Percentiles rank a stretch among this genome's conserved stretches.
phyloP scores from a whole-genome alignment of 2,797 vertebrate genomes.

The Hypotaenidia philippensis region DNA sequence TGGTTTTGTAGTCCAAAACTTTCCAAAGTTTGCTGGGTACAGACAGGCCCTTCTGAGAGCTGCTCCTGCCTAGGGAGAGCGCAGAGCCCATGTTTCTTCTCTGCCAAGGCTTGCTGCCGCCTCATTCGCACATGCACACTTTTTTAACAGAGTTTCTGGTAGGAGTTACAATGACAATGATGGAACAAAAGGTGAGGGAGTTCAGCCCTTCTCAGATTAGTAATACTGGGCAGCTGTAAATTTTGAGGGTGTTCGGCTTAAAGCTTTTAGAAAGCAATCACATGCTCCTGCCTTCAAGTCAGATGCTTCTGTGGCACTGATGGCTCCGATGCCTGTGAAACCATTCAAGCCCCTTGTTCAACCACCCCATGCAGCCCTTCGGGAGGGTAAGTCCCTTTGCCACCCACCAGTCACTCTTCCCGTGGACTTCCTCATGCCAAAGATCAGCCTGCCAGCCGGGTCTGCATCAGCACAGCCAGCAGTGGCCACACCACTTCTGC shows the following conservation, averaged over 20 bases:
- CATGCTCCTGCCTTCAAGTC: not conserved
- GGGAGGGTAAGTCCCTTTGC: not conserved
- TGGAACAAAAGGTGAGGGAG: not conserved
- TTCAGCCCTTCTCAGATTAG: not conserved
- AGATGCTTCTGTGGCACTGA: not conserved
- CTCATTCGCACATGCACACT: not conserved
- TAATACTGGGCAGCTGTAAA: not conserved
- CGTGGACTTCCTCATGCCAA: not conserved
- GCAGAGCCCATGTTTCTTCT: not conserved
- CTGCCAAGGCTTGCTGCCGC: not conserved
- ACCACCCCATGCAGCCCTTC: not conserved
- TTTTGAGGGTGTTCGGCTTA: not conserved
- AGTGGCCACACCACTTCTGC: not conserved
- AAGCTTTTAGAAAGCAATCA: not conserved
- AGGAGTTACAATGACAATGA: not conserved
- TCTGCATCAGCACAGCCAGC: not conserved
- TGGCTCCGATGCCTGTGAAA: not conserved
- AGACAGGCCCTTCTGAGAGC: not conserved
- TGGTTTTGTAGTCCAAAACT: not conserved
- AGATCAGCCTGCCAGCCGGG: not conserved
- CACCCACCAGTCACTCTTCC: too few relatives aligned
- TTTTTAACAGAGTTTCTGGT: not conserved
- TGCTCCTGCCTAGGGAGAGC: not conserved
- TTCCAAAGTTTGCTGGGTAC: not conserved
- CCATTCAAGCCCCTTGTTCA: rapidly evolving